phyloP scores from a whole-genome alignment of 2,113 vertebrate genomes.

The Verasper variegatus region DNA sequence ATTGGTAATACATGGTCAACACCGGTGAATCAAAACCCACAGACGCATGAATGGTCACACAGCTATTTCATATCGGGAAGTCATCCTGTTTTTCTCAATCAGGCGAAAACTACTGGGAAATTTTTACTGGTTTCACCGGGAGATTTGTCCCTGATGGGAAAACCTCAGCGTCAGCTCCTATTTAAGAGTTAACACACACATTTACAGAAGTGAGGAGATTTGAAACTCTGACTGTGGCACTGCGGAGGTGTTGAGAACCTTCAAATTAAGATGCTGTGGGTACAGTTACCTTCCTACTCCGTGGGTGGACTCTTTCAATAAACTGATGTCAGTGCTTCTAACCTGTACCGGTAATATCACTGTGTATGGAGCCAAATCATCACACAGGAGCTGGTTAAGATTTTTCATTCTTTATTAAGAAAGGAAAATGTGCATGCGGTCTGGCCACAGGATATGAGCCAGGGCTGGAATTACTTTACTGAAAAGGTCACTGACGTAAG shows the following conservation, averaged over 20 bases:
- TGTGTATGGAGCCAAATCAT: background rate
- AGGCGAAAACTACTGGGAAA: background rate
- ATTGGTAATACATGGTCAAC: background rate
- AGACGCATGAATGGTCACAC: conserved; percentile 28
- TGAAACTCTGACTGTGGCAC: background rate
- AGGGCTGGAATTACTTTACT: conserved; percentile 5
- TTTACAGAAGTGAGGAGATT: background rate
- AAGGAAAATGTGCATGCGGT: background rate
- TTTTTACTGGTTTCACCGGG: background rate
- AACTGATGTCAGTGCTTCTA: background rate
- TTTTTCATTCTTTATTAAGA: background rate
- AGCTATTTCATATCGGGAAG: conserved; percentile 31
- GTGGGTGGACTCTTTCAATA: background rate
- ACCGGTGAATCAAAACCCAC: conserved; percentile 48
- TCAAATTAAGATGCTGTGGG: background rate
- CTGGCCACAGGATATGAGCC: background rate
- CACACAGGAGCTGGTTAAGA: background rate
- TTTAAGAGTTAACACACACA: background rate
- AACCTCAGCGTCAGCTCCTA: background rate
- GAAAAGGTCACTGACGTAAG: conserved; percentile 3
- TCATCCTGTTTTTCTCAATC: conserved; percentile 37
- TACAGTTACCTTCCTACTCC: background rate
- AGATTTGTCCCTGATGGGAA: background rate
- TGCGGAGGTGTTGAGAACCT: background rate
- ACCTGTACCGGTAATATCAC: too few species aligned